Conservation (phyloP, 2,888 invertebrate genomes). For the Laothoe populi region DNA sequence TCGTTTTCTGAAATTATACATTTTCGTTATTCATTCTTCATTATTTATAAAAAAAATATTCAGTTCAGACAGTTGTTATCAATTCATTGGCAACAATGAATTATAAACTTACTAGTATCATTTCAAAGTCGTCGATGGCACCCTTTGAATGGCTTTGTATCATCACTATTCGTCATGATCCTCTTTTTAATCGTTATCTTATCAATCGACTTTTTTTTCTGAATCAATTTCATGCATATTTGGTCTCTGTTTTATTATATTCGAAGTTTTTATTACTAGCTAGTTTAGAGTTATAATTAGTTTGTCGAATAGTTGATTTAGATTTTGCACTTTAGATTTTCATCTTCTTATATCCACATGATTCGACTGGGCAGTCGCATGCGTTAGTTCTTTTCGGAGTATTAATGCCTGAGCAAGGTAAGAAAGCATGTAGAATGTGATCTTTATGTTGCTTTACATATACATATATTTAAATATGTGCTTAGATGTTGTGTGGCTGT, state of each 20-base stretch:
- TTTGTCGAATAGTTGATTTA: slow-evolving; percentile 74
- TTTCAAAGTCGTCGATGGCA: slow-evolving; percentile 77
- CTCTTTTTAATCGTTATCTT: slow-evolving; percentile 61
- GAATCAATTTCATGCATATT: slow-evolving; percentile 68
- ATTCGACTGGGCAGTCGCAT: slow-evolving; percentile 67
- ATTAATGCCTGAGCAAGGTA: slow-evolving; percentile 40
- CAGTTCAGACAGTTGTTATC: slow-evolving; percentile 58
- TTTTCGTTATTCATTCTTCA: slow-evolving; percentile 51
- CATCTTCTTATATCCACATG: slow-evolving; percentile 71
- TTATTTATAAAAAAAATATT: slow-evolving; percentile 62
- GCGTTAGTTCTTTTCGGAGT: slow-evolving; percentile 55
- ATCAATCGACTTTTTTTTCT: slow-evolving; percentile 68
- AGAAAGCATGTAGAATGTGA: slow-evolving; percentile 32
- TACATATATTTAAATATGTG: slow-evolving; percentile 37
- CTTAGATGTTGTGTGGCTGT: slow-evolving; percentile 48
- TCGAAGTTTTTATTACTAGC: slow-evolving; percentile 67
- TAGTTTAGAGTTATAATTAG: slow-evolving; percentile 64
- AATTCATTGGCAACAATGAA: slow-evolving; percentile 68
- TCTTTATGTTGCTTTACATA: slow-evolving; percentile 47
- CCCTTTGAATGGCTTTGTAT: slow-evolving; percentile 83
- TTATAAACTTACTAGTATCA: slow-evolving; percentile 60
- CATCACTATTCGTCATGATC: slow-evolving; percentile 73
- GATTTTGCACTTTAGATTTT: slow-evolving; percentile 78
- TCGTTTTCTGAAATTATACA: slow-evolving; percentile 39
- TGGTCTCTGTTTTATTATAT: slow-evolving; percentile 71